Conservation (phyloP, 2,797 vertebrate species). For the Sebastes vulpes region DNA sequence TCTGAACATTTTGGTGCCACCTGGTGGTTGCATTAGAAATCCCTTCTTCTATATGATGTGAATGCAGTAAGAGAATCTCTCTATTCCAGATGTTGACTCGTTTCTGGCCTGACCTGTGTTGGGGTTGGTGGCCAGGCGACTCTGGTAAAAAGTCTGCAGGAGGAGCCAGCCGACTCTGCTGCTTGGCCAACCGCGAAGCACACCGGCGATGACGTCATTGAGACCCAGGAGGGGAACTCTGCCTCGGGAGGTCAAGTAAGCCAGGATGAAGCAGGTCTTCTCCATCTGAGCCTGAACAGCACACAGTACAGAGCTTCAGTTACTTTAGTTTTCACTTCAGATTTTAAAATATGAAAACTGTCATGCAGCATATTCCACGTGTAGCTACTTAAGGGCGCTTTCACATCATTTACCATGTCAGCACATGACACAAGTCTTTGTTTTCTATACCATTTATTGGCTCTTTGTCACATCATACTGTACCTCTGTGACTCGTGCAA, state of each 20-base stretch:
- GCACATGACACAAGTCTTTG: not conserved
- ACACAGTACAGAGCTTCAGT: not conserved
- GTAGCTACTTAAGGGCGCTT: not conserved
- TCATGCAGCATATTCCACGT: accelerated
- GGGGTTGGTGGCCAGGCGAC: constrained; percentile 85
- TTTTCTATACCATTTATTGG: not conserved
- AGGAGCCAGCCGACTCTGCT: constrained; percentile 89
- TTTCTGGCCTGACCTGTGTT: constrained; percentile 87
- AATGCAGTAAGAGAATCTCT: not conserved
- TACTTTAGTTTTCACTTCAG: not conserved
- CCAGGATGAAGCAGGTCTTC: constrained; percentile 88
- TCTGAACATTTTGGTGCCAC: not conserved
- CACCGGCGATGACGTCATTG: constrained; percentile 84
- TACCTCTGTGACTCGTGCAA: constrained; percentile 90
- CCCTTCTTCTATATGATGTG: accelerated
- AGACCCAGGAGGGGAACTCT: constrained; percentile 89
- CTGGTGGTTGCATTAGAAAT: not conserved
- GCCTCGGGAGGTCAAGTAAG: constrained; percentile 91
- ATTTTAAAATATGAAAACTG: not conserved
- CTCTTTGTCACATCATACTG: not conserved
- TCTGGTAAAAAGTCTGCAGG: constrained; percentile 91
- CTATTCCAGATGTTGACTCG: not conserved
- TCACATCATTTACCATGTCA: not conserved
- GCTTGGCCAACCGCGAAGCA: constrained; percentile 74
- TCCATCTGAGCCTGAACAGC: constrained; percentile 85